Conservation (phyloP, 2,113 vertebrate species). For the Anhinga anhinga region DNA sequence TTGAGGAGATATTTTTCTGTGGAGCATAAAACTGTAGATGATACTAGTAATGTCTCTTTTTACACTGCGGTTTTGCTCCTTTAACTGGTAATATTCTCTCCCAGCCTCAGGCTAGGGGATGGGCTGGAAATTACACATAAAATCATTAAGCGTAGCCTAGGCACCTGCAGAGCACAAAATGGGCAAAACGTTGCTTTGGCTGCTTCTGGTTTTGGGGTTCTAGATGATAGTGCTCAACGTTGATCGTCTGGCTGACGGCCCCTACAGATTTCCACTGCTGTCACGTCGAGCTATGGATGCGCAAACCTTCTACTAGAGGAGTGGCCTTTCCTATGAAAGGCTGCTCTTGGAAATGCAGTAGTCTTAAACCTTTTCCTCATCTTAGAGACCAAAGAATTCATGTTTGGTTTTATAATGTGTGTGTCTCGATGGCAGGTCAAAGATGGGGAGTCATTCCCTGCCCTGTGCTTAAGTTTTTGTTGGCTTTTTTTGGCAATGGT, state of each 20-base stretch:
- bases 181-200: not conserved
- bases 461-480: not conserved
- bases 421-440: not conserved
- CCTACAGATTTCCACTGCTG: not conserved
- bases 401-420: not conserved
- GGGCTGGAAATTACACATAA: not conserved
- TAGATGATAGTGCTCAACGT: not conserved
- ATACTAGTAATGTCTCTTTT: not conserved
- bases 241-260: not conserved
- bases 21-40: not conserved
- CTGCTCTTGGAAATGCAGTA: not conserved
- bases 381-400: not conserved
- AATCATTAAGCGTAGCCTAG: not conserved
- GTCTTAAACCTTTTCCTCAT: not conserved
- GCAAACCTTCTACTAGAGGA: not conserved
- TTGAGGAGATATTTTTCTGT: conserved; percentile 11
- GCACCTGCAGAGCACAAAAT: not conserved
- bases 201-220: not conserved
- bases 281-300: not conserved
- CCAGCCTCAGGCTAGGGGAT: not conserved
- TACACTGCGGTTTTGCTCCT: not conserved
- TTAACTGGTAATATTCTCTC: not conserved
- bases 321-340: not conserved
- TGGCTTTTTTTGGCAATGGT: not conserved
- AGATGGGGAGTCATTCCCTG: not conserved